Evolutionary conservation across 2,113 vertebrate genomes (phyloP).

Genomic region (Apteryx mantelli): DNA sequence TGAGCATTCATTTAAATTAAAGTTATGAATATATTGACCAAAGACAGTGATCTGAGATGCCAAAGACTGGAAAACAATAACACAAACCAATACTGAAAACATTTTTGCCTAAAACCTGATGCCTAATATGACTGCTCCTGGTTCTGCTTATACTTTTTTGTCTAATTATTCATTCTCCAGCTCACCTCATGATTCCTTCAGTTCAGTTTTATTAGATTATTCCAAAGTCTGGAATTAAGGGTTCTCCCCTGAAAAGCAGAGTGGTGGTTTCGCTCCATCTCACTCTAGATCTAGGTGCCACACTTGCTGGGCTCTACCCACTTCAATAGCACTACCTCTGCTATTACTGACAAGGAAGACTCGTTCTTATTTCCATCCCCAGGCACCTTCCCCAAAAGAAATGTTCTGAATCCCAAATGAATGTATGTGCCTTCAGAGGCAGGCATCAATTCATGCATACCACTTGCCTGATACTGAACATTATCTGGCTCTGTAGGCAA

Average conservation of each 20-base stretch:
- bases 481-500: background rate
- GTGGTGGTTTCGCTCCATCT: background rate
- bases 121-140: background rate
- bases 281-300: accelerated
- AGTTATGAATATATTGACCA: background rate
- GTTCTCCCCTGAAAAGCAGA: background rate
- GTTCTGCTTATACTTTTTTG: background rate
- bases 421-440: background rate
- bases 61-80: background rate
- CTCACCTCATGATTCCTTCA: background rate
- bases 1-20: background rate
- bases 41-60: background rate
- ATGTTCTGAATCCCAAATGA: background rate
- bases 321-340: background rate
- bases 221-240: background rate
- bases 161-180: background rate
- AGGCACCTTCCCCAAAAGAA: background rate
- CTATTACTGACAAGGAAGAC: background rate
- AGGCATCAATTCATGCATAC: accelerated
- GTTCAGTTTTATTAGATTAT: background rate
- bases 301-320: background rate
- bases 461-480: background rate
- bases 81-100: background rate
- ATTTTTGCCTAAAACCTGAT: background rate
- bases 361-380: background rate